phyloP scores from a whole-genome alignment of 2,888 invertebrate species.

The Drosophila neonasuta region DNA sequence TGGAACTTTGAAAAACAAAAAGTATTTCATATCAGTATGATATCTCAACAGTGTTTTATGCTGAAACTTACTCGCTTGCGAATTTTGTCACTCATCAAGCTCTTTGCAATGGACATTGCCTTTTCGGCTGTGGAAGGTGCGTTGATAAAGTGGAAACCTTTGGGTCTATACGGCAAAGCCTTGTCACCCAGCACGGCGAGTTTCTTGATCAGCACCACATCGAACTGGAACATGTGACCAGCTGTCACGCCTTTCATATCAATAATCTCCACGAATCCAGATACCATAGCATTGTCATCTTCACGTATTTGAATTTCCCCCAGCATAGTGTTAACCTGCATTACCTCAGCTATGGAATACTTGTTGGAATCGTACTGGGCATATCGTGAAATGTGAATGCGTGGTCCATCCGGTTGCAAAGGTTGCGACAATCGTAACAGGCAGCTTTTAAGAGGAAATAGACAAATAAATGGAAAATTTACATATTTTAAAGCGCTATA shows the following conservation, averaged over 20 bases:
- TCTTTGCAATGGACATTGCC: slow-evolving; percentile 84
- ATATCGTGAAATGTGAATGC: slow-evolving; percentile 83
- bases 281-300: slow-evolving; percentile 85
- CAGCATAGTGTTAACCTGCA: slow-evolving; percentile 85
- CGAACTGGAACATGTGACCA: slow-evolving; percentile 84
- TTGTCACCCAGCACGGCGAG: slow-evolving; percentile 84
- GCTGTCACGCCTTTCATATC: slow-evolving; percentile 85
- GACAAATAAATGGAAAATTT: neutral
- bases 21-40: slow-evolving; percentile 46
- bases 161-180: slow-evolving; percentile 85
- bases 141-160: slow-evolving; percentile 85
- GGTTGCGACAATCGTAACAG: slow-evolving; percentile 79
- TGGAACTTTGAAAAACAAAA: slow-evolving; percentile 77
- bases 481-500: neutral
- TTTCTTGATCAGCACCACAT: slow-evolving; percentile 86
- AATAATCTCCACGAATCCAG: slow-evolving; percentile 84
- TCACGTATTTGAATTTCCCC: slow-evolving; percentile 85
- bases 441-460: slow-evolving; percentile 56
- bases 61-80: slow-evolving; percentile 84
- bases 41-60: neutral
- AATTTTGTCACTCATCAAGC: slow-evolving; percentile 86
- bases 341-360: slow-evolving; percentile 83
- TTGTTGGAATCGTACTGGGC: slow-evolving; percentile 83
- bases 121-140: slow-evolving; percentile 85
- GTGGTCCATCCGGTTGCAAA: slow-evolving; percentile 82